Base-by-base conservation (phyloP, 2,797 vertebrate genomes). In the Xenops minutus region DNA sequence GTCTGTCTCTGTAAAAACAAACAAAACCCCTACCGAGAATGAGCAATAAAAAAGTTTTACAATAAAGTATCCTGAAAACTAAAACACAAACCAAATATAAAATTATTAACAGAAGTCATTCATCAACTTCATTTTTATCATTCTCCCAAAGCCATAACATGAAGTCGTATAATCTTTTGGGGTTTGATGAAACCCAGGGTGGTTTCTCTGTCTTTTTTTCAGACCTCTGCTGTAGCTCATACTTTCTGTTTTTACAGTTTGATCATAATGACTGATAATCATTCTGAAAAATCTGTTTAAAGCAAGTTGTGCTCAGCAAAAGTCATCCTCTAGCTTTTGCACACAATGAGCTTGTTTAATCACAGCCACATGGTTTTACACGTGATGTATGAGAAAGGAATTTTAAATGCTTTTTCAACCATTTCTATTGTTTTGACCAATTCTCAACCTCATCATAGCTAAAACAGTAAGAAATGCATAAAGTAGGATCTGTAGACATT, bases 1-100 rank as follows among this genome's bases (percentile, higher is more conserved):
- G 72, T 61, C 83, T 92, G 83, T 48, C 90, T 94, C 87, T 84
- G 68, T 64, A 69, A 87, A 97, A 96, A 79, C 30, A 91, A 94
- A 92, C 39, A 93, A 85, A 95, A 94, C 58, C 30, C 32, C 52
- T n/a, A 43, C 29, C 52, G 49, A 82, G 91, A 86, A 93, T 24
- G 10, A 72, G 56, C 43, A 72, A 89, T 79, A 77, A 91, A 79
- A 86, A 78, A 71, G 49, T 88, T 88, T 80, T 56, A 91, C 78
- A 96, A 74, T 81, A 82, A 96, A 96, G 62, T 55, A 87, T 59
- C 39, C 77, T 54, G 84, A 88, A 96, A 93, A 56, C 32, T 59
- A 67, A 67, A 94, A 89, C 52, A 93, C n/a, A 94, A 93, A 75
- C 37, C 82, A 80, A 96, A 92, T 54, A 86, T 27, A 71, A 93